These are phyloP conservation scores for Sialia sialis DNA, from an alignment of 2,113 vertebrate genomes.

Conservation along the genomic window DNA sequence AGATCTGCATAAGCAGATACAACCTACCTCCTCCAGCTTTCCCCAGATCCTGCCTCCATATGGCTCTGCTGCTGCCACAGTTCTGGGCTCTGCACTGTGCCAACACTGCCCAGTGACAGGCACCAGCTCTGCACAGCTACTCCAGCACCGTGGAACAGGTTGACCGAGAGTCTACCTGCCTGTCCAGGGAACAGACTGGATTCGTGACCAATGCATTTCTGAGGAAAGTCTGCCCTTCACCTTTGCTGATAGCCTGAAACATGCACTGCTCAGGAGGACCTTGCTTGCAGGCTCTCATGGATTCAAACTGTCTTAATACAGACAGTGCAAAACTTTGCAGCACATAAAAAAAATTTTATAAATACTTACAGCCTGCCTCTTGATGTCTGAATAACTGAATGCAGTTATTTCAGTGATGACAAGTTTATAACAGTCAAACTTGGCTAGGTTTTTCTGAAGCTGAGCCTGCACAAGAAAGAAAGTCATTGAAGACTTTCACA, in stretches of 20 bases:
- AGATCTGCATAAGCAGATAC: not conserved
- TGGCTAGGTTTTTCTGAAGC: not conserved
- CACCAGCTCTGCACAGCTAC: not conserved
- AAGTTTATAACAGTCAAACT: not conserved
- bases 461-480: not conserved
- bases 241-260: not conserved
- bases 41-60: not conserved
- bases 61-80: accelerated
- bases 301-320: not conserved
- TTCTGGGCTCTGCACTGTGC: not conserved
- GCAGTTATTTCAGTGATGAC: not conserved
- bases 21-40: not conserved
- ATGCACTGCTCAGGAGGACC: accelerated
- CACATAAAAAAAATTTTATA: not conserved
- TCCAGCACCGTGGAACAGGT: accelerated
- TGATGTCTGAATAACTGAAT: not conserved
- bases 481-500: not conserved
- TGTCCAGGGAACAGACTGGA: not conserved
- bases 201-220: not conserved
- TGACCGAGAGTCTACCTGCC: accelerated
- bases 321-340: not conserved
- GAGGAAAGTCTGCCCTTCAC: not conserved
- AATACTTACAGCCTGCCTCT: not conserved
- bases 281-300: not conserved
- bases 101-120: not conserved